Evolutionary conservation across 2,797 vertebrate genomes (phyloP).

Genomic region (Percopsis omiscomaycus): DNA sequence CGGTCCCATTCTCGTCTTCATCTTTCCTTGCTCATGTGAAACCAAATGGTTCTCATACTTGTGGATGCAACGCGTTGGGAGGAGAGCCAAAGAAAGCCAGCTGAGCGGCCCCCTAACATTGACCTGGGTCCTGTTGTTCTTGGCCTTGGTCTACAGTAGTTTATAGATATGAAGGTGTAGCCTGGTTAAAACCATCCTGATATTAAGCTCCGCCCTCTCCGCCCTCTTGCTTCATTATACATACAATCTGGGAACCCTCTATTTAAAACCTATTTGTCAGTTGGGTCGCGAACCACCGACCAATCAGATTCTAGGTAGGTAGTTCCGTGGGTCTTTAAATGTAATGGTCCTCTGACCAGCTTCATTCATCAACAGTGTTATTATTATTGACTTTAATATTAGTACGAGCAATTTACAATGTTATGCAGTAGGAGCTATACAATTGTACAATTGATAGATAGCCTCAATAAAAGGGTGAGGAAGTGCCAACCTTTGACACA

Average conservation of each 20-base stretch:
- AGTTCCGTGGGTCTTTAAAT: neutral
- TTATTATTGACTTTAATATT: neutral
- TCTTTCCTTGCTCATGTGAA: conserved; percentile 32
- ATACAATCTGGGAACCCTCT: too few species aligned
- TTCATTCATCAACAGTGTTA: neutral
- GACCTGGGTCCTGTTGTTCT: conserved; percentile 32
- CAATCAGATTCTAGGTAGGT: too few species aligned
- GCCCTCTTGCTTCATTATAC: too few species aligned
- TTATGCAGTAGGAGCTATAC: neutral
- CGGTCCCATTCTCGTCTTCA: conserved; percentile 44
- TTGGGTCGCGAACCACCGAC: too few species aligned
- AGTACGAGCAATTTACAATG: neutral
- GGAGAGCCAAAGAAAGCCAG: conserved; percentile 42
- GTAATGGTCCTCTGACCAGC: neutral
- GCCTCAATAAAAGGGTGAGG: neutral
- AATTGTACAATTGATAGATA: neutral
- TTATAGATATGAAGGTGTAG: conserved; percentile 41
- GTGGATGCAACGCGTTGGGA: conserved; percentile 35
- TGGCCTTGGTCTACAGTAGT: conserved; percentile 45
- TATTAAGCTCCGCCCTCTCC: too few species aligned
- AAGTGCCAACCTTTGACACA: neutral
- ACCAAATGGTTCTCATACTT: conserved; percentile 56
- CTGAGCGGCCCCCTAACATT: conserved; percentile 8
- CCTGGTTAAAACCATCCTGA: conserved; percentile 15
- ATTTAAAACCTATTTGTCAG: too few species aligned